These are phyloP conservation scores for Lethocerus indicus DNA, from an alignment of 1,140 invertebrate genomes.

Conservation along the genomic window DNA sequence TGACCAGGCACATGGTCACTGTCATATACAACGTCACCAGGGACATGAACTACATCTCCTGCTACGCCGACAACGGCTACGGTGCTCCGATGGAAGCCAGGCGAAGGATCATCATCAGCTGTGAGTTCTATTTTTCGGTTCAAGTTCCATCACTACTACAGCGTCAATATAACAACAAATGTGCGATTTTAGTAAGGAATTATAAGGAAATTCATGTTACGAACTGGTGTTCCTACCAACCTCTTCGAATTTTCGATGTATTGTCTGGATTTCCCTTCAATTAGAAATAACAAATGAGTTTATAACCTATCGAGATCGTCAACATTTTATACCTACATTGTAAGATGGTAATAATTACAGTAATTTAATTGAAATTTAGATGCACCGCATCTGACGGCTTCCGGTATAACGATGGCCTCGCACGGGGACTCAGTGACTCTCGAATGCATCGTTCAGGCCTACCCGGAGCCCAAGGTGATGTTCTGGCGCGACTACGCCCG, in stretches of 20 bases:
- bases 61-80: slow-evolving; percentile 70
- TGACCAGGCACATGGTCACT: slow-evolving; percentile 61
- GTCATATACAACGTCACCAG: slow-evolving; percentile 61
- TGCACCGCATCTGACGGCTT: slow-evolving; percentile 51
- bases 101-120: slow-evolving; percentile 53
- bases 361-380: too few species aligned
- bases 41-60: slow-evolving; percentile 67
- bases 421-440: slow-evolving; percentile 51
- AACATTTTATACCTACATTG: too few species aligned
- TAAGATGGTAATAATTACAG: too few species aligned
- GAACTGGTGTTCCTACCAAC: too few species aligned
- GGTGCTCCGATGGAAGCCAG: slow-evolving; percentile 67
- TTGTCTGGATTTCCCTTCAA: too few species aligned
- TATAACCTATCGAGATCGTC: too few species aligned
- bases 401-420: slow-evolving; percentile 51
- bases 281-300: too few species aligned
- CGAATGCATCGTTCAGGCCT: slow-evolving; percentile 54
- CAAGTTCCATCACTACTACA: too few species aligned
- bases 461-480: slow-evolving; percentile 57
- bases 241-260: too few species aligned
- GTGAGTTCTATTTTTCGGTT: slow-evolving; percentile 40
- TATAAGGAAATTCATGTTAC: too few species aligned
- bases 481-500: slow-evolving; percentile 59
- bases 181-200: too few species aligned
- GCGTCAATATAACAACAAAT: too few species aligned